phyloP scores from a whole-genome alignment of 2,888 invertebrate species.

The Lasioglossum figueresi region DNA sequence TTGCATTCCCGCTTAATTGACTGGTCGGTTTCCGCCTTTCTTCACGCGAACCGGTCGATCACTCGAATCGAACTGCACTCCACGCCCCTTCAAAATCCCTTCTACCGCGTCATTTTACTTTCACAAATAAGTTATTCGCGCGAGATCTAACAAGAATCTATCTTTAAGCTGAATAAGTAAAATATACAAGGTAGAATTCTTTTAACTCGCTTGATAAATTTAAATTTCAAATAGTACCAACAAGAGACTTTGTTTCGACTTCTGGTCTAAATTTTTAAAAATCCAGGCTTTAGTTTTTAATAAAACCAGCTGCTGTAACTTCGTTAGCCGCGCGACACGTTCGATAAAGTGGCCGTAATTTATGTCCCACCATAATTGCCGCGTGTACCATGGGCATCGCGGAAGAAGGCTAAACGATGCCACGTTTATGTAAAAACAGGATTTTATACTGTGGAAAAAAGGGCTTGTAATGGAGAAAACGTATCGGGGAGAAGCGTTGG shows the following conservation, averaged over 20 bases:
- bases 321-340: background rate
- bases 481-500: background rate
- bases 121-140: background rate
- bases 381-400: background rate
- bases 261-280: background rate
- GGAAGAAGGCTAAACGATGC: slow-evolving; percentile 24
- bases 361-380: slow-evolving; percentile 25
- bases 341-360: slow-evolving; percentile 25
- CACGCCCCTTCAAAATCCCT: background rate
- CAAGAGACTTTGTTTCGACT: background rate
- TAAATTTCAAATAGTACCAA: background rate
- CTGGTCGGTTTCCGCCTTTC: slow-evolving; percentile 13
- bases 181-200: background rate
- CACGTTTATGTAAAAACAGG: slow-evolving; percentile 18
- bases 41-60: background rate
- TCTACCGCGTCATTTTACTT: background rate
- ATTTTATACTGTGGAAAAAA: slow-evolving; percentile 18
- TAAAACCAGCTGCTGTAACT: background rate
- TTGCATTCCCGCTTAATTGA: slow-evolving; percentile 40
- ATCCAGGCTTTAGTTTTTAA: slow-evolving; percentile 11
- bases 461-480: background rate
- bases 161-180: background rate
- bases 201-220: background rate
- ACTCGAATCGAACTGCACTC: background rate
- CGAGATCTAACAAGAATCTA: background rate